Evolutionary conservation across 92 coral and sea anemone species (phyloP).

Genomic region (Siderastrea siderea): DNA sequence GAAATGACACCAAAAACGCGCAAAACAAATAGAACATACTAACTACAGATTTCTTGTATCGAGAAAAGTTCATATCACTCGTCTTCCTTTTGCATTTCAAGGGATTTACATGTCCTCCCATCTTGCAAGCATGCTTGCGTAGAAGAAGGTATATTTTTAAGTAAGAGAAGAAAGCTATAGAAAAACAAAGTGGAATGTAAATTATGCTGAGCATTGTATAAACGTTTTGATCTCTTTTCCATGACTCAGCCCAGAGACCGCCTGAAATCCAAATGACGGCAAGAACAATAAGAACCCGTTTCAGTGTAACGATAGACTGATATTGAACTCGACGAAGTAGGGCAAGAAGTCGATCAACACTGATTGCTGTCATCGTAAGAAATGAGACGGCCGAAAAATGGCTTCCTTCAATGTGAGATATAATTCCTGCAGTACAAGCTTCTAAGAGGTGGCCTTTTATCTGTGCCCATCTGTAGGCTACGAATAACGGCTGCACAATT

Average conservation of each 20-base stretch:
- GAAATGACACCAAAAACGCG: slow-evolving; percentile 28
- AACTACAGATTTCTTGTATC: slow-evolving; percentile 28
- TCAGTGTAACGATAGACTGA: slow-evolving; percentile 34
- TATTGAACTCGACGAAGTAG: slow-evolving; percentile 33
- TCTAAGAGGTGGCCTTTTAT: neutral
- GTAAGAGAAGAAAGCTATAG: slow-evolving; percentile 26
- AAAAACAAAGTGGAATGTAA: slow-evolving; percentile 27
- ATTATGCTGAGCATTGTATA: slow-evolving; percentile 3
- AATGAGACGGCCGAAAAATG: slow-evolving; percentile 57
- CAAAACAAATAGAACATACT: slow-evolving; percentile 53
- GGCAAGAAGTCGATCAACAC: slow-evolving; percentile 50
- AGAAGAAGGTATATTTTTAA: slow-evolving; percentile 22
- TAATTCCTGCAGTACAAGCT: slow-evolving; percentile 43
- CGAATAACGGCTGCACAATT: slow-evolving; percentile 60
- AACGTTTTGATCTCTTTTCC: slow-evolving; percentile 26
- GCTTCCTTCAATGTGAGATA: slow-evolving; percentile 46
- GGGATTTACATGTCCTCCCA: too few relatives aligned
- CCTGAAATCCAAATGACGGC: slow-evolving; percentile 17
- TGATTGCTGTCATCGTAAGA: slow-evolving; percentile 46
- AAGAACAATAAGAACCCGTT: slow-evolving; percentile 19
- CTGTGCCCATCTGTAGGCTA: slow-evolving; percentile 48
- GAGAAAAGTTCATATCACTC: too few relatives aligned
- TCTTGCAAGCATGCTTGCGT: slow-evolving; percentile 18
- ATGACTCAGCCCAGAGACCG: slow-evolving; percentile 23
- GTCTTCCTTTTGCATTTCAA: too few relatives aligned